Base-by-base conservation (phyloP, 1,140 invertebrate genomes). In the Brachionus asplanchnoidis region DNA sequence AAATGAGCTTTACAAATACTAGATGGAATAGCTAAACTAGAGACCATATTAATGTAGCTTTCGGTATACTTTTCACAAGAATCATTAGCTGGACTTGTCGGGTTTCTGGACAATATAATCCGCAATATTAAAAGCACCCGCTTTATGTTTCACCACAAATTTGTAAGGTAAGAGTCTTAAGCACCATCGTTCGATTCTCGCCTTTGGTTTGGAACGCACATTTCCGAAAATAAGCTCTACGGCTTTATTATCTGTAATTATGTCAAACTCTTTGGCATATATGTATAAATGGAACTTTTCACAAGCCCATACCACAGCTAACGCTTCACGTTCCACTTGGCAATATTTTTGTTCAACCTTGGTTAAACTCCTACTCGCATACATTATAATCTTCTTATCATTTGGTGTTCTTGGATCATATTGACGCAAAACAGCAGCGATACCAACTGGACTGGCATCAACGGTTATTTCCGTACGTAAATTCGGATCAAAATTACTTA, bases 391-490 rank as follows among this genome's bases (percentile, higher is more conserved):
- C 90, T 23, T 26, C 42, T 7, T 66, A 44, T 17, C 73, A 32
- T 68, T 68, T 68, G 65, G 65, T 26, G 32, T n/a, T 2, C 82
- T 68, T 68, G 65, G 65, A 44, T 65, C 17, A 1, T 80, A 77
- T 75, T 91, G 90, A 26, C 87, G 85, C 12, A 92, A 40, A 1
- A 92, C 90, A 1, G 89, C 90, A 17, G 90, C 90, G 5, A 91
- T 26, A 1, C 89, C 90, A 73, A 86, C 86, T 5, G 87, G 85
- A 28, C 86, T 88, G 14, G 90, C 85, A 68, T 86, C 84, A 26
- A 68, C 65, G n/a, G 65, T 68, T 26, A 68, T 36, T 68, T 68
- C 32, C 23, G 65, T 36, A 26, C 23, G 23, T 36, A 26, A 68
- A 3, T 68, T 26, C n/a, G 65, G 65, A 28, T 68, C 32, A 36